Conservation (phyloP, 1,140 invertebrate genomes). For the Drosophila bocki region DNA sequence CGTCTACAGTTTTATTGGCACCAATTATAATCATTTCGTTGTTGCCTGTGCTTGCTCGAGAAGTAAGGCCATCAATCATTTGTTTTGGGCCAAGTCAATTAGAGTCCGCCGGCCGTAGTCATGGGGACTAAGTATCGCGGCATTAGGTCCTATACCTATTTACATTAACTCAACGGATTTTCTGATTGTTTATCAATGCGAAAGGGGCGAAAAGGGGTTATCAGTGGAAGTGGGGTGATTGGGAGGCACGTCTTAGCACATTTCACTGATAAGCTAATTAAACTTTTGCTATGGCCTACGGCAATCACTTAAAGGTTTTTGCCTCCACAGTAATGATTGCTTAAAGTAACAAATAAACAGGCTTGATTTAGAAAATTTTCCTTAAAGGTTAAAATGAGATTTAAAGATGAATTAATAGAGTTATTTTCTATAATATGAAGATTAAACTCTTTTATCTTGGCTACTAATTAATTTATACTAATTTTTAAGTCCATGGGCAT, state of each 20-base stretch:
- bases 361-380: not conserved
- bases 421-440: not conserved
- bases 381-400: too few species aligned
- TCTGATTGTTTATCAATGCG: slow-evolving; percentile 51
- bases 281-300: slow-evolving; percentile 9
- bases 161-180: slow-evolving; percentile 60
- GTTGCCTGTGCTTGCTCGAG: slow-evolving; percentile 11
- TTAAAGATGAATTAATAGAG: too few species aligned
- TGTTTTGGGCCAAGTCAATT: slow-evolving; percentile 57
- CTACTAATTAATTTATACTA: not conserved
- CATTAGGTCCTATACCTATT: slow-evolving; percentile 44
- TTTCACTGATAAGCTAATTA: slow-evolving; percentile 37
- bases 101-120: slow-evolving; percentile 50
- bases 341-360: not conserved
- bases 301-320: slow-evolving; percentile 3
- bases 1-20: slow-evolving; percentile 70
- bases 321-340: not conserved
- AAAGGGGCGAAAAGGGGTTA: not conserved
- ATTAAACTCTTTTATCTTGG: not conserved
- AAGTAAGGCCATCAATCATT: slow-evolving; percentile 68
- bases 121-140: slow-evolving; percentile 55
- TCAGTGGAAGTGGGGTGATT: slow-evolving; percentile 10
- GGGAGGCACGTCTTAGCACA: slow-evolving; percentile 24
- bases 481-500: not conserved
- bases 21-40: slow-evolving; percentile 59